These are phyloP conservation scores for Carassius gibelio DNA, from an alignment of 2,113 vertebrate genomes.

Conservation along the genomic window DNA sequence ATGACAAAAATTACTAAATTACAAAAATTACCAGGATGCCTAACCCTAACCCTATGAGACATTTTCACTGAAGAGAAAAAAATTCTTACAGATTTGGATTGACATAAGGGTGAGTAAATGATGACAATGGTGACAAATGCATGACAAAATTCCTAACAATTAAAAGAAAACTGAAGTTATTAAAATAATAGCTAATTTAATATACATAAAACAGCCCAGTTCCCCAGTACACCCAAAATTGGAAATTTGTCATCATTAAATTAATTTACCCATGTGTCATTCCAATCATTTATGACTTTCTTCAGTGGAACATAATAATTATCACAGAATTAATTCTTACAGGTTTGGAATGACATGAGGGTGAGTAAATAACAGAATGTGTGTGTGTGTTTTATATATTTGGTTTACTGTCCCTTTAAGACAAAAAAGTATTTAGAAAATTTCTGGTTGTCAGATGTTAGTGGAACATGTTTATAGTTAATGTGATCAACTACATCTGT, in stretches of 20 bases:
- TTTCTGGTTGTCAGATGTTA: background rate
- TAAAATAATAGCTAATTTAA: background rate
- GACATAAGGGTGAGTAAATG: no score
- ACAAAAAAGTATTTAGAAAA: background rate
- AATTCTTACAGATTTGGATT: no score
- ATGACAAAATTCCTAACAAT: background rate
- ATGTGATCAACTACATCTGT: slow-evolving; percentile 13
- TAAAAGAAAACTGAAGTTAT: background rate
- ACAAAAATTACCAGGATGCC: no score
- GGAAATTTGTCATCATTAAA: background rate
- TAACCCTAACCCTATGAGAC: no score
- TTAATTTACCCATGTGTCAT: background rate
- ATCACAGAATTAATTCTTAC: background rate
- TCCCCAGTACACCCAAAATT: background rate
- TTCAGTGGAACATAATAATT: background rate
- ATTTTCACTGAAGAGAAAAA: no score
- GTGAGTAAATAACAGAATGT: background rate
- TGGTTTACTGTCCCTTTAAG: background rate
- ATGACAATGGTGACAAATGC: background rate
- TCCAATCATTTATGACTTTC: background rate
- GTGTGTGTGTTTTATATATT: background rate
- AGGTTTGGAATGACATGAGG: background rate
- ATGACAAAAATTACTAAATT: no score
- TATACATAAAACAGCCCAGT: background rate
- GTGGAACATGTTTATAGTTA: background rate